Conservation (phyloP, 2,888 invertebrate genomes). For the Tenodera sinensis region DNA sequence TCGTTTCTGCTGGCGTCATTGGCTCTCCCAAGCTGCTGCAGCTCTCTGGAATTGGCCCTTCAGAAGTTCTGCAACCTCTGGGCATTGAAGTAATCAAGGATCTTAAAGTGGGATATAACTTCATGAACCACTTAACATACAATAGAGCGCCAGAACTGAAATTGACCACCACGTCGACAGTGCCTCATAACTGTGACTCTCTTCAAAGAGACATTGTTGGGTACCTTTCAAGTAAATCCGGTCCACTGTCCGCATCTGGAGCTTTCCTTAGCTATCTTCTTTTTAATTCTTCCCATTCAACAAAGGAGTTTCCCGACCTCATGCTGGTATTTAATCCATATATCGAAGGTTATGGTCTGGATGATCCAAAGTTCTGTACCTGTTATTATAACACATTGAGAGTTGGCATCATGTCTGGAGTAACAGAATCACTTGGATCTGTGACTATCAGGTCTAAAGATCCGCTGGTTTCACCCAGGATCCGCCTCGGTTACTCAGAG, state of each 20-base stretch:
- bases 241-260: not conserved
- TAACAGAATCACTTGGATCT: not conserved
- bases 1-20: not conserved
- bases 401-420: not conserved
- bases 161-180: not conserved
- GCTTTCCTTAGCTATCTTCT: not conserved
- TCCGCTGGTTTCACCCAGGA: not conserved
- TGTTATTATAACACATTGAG: not conserved
- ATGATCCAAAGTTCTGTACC: not conserved
- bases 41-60: not conserved
- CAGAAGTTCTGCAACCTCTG: not conserved
- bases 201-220: not conserved
- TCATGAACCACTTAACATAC: not conserved
- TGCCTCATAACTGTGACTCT: not conserved
- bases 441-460: not conserved
- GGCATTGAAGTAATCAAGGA: not conserved
- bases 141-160: not conserved
- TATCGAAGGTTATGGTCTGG: not conserved
- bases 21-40: not conserved
- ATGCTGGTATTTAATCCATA: not conserved
- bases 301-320: not conserved
- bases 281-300: not conserved
- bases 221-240: not conserved
- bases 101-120: not conserved
- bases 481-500: not conserved